Evolutionary conservation across 92 coral and sea anemone species (phyloP), one percentile per base, ranked within the genome.

Genomic region (Epizoanthus illoricatus): DNA sequence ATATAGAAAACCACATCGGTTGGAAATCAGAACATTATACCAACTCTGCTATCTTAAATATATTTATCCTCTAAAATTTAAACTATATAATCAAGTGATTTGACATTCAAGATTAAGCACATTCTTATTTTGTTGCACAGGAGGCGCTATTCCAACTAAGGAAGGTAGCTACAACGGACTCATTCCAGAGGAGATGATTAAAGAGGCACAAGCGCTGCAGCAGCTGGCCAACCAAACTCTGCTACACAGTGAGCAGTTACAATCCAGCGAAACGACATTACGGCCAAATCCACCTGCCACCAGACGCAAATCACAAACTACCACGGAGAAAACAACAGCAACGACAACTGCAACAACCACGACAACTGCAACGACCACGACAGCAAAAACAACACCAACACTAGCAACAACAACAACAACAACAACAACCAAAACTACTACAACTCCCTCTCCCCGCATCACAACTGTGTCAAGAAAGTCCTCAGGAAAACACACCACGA

Each of bases 161-260:
- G 94, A 93, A 65, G 92, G 97, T 23, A 79, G 94, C 55, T 93
- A 90, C 76, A 81, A 91, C 69, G 97, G 97, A 5, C 87, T 93
- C 63, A 90, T 93, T 11, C 97, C 97, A n/a, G 90, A 90, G 5
- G 15, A 88, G 42, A 80, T 88, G 87, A 86, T 92, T 19, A 78
- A 90, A 69, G 94, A 90, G 52, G 88, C 97, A 19, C 68, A 72
- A 78, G 83, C 73, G 45, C 39, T 78, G 1, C 59, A 62, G 15
- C 41, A 78, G 62, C 24, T 78, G 28, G 82, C 82, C 15, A 78
- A 78, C 82, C 42, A 78, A 40, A 78, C 82, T 45, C 18, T 78
- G 72, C 16, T 78, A 21, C 59, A 78, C 21, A 42, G 71, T 3
- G 65, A 78, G 61, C 82, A 64, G 9, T 21, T 78, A 18, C 65